phyloP scores from a whole-genome alignment of 2,797 vertebrate species.

The Nannoperca australis region DNA sequence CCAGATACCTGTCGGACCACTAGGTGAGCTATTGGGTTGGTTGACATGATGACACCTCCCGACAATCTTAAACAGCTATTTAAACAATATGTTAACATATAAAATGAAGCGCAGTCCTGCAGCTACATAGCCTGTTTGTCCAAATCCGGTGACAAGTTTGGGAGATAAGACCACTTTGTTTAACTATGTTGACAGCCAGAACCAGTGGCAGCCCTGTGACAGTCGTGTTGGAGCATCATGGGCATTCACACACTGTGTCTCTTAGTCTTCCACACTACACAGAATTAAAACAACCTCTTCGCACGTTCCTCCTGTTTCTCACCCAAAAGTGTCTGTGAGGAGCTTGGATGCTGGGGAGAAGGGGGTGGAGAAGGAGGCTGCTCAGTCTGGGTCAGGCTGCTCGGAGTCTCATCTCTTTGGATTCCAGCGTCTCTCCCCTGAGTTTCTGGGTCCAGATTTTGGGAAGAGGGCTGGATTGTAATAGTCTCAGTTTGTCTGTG shows the following conservation, averaged over 20 bases:
- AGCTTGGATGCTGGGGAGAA: conserved; percentile 52
- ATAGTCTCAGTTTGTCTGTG: conserved; percentile 58
- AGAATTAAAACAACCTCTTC: not conserved
- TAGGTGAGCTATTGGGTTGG: not conserved
- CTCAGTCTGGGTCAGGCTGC: conserved; percentile 30
- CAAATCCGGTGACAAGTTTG: no score
- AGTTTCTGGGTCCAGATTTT: conserved; percentile 54
- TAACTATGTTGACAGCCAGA: not conserved
- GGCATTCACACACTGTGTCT: not conserved
- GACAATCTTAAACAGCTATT: not conserved
- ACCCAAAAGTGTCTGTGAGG: conserved; percentile 75
- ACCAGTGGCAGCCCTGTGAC: not conserved
- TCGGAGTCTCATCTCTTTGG: conserved; percentile 58
- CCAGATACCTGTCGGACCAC: not conserved
- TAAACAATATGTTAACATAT: not conserved
- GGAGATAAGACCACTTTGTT: not conserved
- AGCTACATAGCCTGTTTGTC: not conserved
- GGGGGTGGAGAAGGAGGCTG: conserved; percentile 26
- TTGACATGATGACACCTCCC: not conserved
- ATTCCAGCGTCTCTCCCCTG: conserved; percentile 60
- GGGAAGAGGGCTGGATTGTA: conserved; percentile 61
- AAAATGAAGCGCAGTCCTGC: not conserved
- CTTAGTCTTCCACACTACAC: not conserved
- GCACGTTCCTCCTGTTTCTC: conserved; percentile 27
- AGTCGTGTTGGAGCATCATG: not conserved